Base-by-base conservation (phyloP, 2,888 invertebrate genomes). In the Coenonympha glycerion region DNA sequence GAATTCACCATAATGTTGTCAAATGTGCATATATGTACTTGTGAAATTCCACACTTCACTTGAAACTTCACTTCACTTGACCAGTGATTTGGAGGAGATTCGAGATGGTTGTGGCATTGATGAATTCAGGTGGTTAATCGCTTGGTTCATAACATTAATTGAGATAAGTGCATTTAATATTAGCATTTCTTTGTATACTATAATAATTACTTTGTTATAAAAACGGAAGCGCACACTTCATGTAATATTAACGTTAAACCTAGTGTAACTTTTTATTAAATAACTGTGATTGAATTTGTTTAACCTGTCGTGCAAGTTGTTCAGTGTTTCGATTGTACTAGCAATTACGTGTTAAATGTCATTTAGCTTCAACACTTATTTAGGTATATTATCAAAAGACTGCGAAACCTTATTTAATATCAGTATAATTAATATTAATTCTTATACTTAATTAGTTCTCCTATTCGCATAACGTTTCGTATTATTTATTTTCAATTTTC, bases 121-220 rank as follows among this genome's bases (percentile, higher is more conserved):
- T n/a, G n/a, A n/a, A n/a, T n/a, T n/a, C n/a, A n/a, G n/a, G n/a
- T n/a, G n/a, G n/a, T n/a, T n/a, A n/a, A n/a, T 11, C 5, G 21
- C 22, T 13, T 13, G 15, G 19, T 28, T 6, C 22, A 28, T 40
- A 22, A 41, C 31, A 19, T 28, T 26, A 19, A 50, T 16, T 15
- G 16, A 31, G 31, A 31, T 45, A 28, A 11, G 47, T 51, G 54
- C 54, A 54, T 54, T 54, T 54, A 54, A 51, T 51, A 40, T 47
- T 18, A 48, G 54, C 48, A 54, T 51, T 51, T 36, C 28, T 28
- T 24, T 40, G 42, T 31, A 40, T 44, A 48, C 31, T 11, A 42
- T 26, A 21, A 18, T 24, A 31, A 37, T 36, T 26, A 33, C 15
- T 24, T 21, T 26, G 24, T 37, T 42, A 13, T 33, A 42, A n/a